Conservation (phyloP, 2,797 vertebrate species). For the Telmatherina bonti region DNA sequence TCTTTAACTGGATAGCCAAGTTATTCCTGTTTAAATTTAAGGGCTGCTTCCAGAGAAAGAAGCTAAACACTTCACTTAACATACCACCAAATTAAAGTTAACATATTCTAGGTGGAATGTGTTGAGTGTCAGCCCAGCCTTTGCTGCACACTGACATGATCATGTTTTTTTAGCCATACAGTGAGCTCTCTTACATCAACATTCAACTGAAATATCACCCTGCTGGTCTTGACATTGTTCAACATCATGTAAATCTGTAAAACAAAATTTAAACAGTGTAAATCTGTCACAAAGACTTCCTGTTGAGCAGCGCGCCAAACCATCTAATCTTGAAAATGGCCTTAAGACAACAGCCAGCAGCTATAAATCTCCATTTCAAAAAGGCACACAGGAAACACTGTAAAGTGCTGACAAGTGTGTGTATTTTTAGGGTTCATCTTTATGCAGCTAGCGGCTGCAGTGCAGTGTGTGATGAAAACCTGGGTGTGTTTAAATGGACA, state of each 20-base stretch:
- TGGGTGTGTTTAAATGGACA: conserved; percentile 14
- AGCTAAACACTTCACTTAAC: conserved; percentile 46
- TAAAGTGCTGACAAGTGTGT: conserved; percentile 76
- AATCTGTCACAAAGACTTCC: conserved; percentile 55
- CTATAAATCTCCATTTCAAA: conserved; percentile 80
- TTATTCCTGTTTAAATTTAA: conserved; percentile 44
- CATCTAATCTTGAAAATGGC: conserved; percentile 70
- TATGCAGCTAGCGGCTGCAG: conserved; percentile 52
- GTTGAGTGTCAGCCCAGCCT: conserved; percentile 34
- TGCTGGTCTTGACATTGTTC: conserved; percentile 15
- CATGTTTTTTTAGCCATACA: conserved; percentile 31
- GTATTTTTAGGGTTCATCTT: conserved; percentile 74
- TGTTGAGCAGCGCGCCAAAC: conserved; percentile 54
- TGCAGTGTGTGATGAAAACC: conserved; percentile 10
- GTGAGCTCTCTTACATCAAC: conserved; percentile 59
- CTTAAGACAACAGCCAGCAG: conserved; percentile 71
- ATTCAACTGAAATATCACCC: conserved; percentile 45
- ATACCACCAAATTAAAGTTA: conserved; percentile 57
- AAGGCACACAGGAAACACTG: conserved; percentile 64
- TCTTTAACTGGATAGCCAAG: conserved; percentile 29
- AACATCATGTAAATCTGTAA: conserved; percentile 34
- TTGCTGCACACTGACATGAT: conserved; percentile 39
- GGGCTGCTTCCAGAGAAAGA: conserved; percentile 50
- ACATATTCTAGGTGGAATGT: conserved; percentile 39
- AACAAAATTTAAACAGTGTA: conserved; percentile 21